Base-by-base conservation (phyloP, 2,888 invertebrate species). In the Machimus rusticus region DNA sequence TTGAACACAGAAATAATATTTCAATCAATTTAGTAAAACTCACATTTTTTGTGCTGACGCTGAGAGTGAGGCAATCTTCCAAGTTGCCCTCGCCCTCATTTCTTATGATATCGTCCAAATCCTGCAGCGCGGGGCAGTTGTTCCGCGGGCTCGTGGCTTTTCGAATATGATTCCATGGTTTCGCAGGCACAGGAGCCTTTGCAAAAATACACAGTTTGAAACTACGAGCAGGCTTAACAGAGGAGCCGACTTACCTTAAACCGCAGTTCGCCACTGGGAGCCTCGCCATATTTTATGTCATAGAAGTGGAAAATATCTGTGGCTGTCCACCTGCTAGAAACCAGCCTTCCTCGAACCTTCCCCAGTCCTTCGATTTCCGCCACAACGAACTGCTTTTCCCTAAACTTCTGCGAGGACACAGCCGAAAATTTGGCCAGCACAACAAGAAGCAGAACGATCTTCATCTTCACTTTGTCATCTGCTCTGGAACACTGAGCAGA, bases 211-310 rank as follows among this genome's bases (percentile, higher is more conserved):
- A 12, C 34, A 34, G 2, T 78, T 34, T 16, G 19, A 6, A 31
- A 6, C n/a, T 77, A 16, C 19, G 9, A 12, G 9, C 1, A 23
- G 5, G 16, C 46, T 12, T 31, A 12, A 34, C 4, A 23, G 5
- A 12, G 39, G 19, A 23, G 0, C 28, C 14, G 9, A 66, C 88
- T 87, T 55, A 92, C 92, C 90, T 91, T 91, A 88, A 92, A 92
- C 5, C 92, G 89, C 0, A 89, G 37, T 74, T 90, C 1, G 84
- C 92, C 90, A 43, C 88, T 87, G 3, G 91, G 90, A 9, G 91
- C 87, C 87, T 91, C 91, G 46, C 90, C 92, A 85, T 92, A 92
- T 8, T 92, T 92, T 9, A 92, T 90, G 87, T 92, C 93, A 2
- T 92, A 81, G 89, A 92, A 92, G 87, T 92, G 91, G 88, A 90